A percentile compares a stretch with the other conserved stretches of the same genome.
These are phyloP conservation scores for Musca vetustissima DNA, from an alignment of 1,140 invertebrate species.

Conservation along the genomic window DNA sequence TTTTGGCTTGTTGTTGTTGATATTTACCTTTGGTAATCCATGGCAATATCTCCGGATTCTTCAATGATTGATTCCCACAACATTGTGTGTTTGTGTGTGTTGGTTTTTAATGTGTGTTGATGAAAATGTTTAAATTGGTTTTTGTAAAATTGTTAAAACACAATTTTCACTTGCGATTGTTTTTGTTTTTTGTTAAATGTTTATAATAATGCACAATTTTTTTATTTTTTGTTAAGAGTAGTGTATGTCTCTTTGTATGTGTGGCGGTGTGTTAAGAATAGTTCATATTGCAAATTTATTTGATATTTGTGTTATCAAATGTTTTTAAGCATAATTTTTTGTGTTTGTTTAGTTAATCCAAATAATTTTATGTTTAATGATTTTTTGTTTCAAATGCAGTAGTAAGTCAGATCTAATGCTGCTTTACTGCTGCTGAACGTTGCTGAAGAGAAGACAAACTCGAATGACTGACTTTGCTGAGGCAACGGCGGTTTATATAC, in stretches of 20 bases:
- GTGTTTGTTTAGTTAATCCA: not conserved
- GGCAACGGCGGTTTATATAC: conserved; percentile 15
- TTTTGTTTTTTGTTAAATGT: conserved; percentile 33
- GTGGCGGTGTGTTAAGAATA: not conserved
- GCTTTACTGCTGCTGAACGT: conserved; percentile 5
- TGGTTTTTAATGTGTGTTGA: conserved; percentile 17
- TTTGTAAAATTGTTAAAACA: conserved; percentile 51
- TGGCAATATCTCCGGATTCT: conserved; percentile 42
- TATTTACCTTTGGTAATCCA: conserved; percentile 53
- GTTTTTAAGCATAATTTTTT: not conserved
- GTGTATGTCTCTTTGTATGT: not conserved
- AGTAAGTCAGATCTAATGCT: not conserved
- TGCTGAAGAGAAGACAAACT: conserved; percentile 19
- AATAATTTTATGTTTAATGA: not conserved
- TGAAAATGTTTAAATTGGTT: not conserved
- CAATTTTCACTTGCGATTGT: conserved; percentile 39
- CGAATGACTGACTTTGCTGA: conserved; percentile 24
- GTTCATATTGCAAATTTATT: conserved; percentile 28
- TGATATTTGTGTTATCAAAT: conserved; percentile 11
- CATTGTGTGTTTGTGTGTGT: conserved; percentile 35
- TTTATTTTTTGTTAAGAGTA: conserved; percentile 2
- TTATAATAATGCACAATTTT: conserved; percentile 30
- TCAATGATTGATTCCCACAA: conserved; percentile 51
- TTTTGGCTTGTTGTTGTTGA: conserved; percentile 26
- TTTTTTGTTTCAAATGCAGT: conserved; percentile 10